Evolutionary conservation across 2,888 invertebrate species (phyloP), one percentile per base, ranked within the genome.

Genomic region (Cryptocheilus praepositus): DNA sequence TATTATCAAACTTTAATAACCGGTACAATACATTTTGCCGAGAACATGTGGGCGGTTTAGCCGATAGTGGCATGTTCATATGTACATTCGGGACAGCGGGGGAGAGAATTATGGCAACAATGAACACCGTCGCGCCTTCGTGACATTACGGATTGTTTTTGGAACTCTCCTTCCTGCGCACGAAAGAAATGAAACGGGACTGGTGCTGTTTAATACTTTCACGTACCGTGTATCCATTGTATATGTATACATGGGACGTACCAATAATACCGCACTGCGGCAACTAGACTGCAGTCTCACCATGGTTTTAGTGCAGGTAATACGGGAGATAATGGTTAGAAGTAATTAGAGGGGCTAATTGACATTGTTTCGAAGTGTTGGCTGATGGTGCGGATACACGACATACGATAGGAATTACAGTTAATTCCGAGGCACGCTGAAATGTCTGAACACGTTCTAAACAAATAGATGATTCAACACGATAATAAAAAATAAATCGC

Each of bases 1-100:
- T 73, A 73, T 73, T 73, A 68, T 70, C 63, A 63, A n/a, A n/a
- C 65, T 73, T 66, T 73, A 74, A 74, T 74, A 68, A 74, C 64
- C 55, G 57, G 21, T 53, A 45, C 44, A 44, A 66, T 59, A 61
- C 58, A 22, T 65, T 61, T 55, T 16, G 43, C 43, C 45, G 59
- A 7, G 43, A 11, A 36, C 56, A 7, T 56, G 68, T 73, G 61
- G 73, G 36, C 36, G 36, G 36, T 11, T 36, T 11, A 11, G 36
- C 8, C 1, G 36, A 36, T 36, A 36, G 36, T 36, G 36, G 36
- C 36, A 36, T 36, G 36, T 36, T 36, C 36, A 54, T 65, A 53
- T 66, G 51, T 18, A n/a, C 16, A 18, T 16, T 49, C 16, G n/a
- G 1, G n/a, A 49, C 5, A 45, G 8, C 8, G 16, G 16, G 8